Conservation (phyloP, 2,888 invertebrate genomes). For the Aleiodes leptofemur region DNA sequence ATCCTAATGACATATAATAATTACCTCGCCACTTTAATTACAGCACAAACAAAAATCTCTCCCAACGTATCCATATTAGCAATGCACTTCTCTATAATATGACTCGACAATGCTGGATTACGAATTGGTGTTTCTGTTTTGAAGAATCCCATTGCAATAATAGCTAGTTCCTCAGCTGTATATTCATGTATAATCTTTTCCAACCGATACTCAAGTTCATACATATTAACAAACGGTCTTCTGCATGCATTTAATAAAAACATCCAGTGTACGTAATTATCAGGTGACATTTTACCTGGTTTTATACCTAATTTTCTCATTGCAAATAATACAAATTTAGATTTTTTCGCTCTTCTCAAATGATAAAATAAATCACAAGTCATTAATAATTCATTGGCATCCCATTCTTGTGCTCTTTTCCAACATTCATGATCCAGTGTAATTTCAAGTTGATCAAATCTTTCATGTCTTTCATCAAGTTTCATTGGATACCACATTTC, state of each 20-base stretch:
- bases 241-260: conserved; percentile 82
- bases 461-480: conserved; percentile 75
- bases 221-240: conserved; percentile 78
- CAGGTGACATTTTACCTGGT: conserved; percentile 78
- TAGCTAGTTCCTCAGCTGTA: conserved; percentile 81
- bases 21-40: conserved; percentile 78
- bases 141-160: conserved; percentile 87
- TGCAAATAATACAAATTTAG: conserved; percentile 78
- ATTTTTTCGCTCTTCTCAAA: conserved; percentile 77
- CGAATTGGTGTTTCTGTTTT: conserved; percentile 83
- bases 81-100: conserved; percentile 77
- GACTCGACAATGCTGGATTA: conserved; percentile 75
- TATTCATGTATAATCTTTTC: conserved; percentile 77
- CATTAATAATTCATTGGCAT: conserved; percentile 77
- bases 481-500: conserved; percentile 77
- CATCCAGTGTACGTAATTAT: conserved; percentile 82
- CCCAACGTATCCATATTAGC: conserved; percentile 77
- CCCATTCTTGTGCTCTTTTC: conserved; percentile 76
- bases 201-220: conserved; percentile 81
- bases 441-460: conserved; percentile 82
- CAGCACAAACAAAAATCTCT: conserved; percentile 81
- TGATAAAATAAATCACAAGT: conserved; percentile 82
- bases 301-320: conserved; percentile 79
- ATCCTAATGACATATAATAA: too few species aligned
- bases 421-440: conserved; percentile 82